A percentile compares a stretch with the other conserved stretches of the same genome.
These are phyloP conservation scores for Hypotaenidia okinawae DNA, from an alignment of 2,797 vertebrate genomes.

Conservation along the genomic window DNA sequence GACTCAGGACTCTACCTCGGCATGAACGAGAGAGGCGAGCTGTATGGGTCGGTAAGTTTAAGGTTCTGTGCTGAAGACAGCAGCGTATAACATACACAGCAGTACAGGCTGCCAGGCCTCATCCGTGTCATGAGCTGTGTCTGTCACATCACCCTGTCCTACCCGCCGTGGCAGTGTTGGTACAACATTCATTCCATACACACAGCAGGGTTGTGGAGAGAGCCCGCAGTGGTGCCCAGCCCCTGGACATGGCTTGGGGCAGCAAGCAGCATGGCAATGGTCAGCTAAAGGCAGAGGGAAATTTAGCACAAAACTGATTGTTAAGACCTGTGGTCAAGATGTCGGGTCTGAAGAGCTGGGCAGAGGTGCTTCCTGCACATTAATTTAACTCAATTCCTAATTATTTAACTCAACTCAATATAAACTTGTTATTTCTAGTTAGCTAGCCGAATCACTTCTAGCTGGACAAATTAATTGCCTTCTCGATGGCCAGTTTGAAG, in stretches of 20 bases:
- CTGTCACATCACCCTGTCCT: not conserved
- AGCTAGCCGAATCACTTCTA: not conserved
- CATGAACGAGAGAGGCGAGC: slow-evolving; percentile 98
- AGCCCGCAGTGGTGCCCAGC: not conserved
- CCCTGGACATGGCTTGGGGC: not conserved
- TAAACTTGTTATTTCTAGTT: not conserved
- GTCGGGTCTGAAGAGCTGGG: not conserved
- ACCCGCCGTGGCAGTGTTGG: not conserved
- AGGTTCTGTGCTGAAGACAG: not conserved
- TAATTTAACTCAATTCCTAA: not conserved
- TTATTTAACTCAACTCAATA: not conserved
- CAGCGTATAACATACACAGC: not conserved
- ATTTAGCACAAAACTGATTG: not conserved
- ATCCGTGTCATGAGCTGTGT: rapidly evolving
- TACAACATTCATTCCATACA: rapidly evolving
- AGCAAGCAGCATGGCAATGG: not conserved
- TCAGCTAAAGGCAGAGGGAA: not conserved
- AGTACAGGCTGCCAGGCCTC: not conserved
- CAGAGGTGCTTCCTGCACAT: not conserved
- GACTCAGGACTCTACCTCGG: slow-evolving; percentile 97
- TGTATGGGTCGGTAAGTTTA: slow-evolving; percentile 97
- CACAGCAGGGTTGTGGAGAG: not conserved
- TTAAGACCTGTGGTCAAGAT: not conserved
- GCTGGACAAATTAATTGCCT: not conserved
- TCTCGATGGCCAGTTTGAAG: not conserved